Conservation (phyloP, 2,113 vertebrate species). For the Oriolus oriolus region DNA sequence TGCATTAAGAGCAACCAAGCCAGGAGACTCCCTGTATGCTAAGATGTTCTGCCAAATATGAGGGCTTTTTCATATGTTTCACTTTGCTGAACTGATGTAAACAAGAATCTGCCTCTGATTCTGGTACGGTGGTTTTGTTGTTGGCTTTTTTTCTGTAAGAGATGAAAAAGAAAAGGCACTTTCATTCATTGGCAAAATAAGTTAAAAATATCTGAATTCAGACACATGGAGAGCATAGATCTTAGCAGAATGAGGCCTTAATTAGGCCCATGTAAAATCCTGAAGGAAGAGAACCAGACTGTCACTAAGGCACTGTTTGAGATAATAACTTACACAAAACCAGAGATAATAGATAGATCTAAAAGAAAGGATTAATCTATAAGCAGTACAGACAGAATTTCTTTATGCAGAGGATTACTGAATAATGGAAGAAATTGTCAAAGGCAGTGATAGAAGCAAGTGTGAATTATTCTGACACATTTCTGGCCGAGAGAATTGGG, state of each 20-base stretch:
- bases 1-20: background rate
- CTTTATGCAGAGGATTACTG: constrained; percentile 45
- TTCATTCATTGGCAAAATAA: background rate
- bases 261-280: background rate
- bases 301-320: background rate
- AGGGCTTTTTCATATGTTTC: background rate
- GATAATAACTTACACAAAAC: constrained; percentile 35
- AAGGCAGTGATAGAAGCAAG: constrained; percentile 52
- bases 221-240: background rate
- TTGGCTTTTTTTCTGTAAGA: background rate
- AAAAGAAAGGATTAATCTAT: constrained; percentile 54
- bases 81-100: background rate
- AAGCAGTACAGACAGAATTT: constrained; percentile 51
- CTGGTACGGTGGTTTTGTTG: background rate
- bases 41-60: background rate
- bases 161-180: background rate
- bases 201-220: background rate
- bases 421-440: constrained; percentile 62
- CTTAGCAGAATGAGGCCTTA: background rate
- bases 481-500: constrained; percentile 40
- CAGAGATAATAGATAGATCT: constrained; percentile 38
- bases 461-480: constrained; percentile 62
- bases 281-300: background rate
- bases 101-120: background rate
- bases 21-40: background rate